Percentiles rank a stretch among this genome's conserved stretches.
These are phyloP conservation scores for Catocala fraxini DNA, from an alignment of 2,888 invertebrate genomes.

Conservation along the genomic window DNA sequence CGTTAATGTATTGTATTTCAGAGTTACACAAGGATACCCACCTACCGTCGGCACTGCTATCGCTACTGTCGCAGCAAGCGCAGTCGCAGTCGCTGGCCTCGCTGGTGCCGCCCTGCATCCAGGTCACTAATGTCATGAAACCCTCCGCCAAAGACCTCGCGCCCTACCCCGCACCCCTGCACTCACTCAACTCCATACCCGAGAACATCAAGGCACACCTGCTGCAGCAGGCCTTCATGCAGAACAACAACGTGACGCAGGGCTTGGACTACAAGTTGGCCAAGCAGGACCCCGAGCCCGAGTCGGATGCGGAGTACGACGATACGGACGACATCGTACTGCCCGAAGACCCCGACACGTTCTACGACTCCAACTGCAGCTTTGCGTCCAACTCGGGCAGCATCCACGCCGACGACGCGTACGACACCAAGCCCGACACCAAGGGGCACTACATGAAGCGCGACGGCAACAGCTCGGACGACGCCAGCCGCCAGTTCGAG, in stretches of 20 bases:
- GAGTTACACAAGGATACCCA: conserved; percentile 77
- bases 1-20: conserved; percentile 82
- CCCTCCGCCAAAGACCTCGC: conserved; percentile 49
- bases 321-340: conserved; percentile 85
- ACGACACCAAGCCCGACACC: conserved; percentile 55
- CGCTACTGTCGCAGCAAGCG: conserved; percentile 77
- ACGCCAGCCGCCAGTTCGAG: conserved; percentile 90
- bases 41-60: conserved; percentile 81
- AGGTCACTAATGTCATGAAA: conserved; percentile 61
- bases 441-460: conserved; percentile 65
- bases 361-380: conserved; percentile 56
- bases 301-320: conserved; percentile 83
- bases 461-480: conserved; percentile 77
- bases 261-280: conserved; percentile 63
- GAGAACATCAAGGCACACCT: conserved; percentile 72
- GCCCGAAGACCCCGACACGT: conserved; percentile 76
- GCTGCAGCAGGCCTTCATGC: conserved; percentile 76
- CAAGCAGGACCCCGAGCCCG: conserved; percentile 78
- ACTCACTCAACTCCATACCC: conserved; percentile 59
- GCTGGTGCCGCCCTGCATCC: conserved; percentile 68
- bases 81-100: conserved; percentile 63
- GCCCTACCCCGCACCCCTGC: conserved; percentile 41
- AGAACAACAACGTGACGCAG: conserved; percentile 71
- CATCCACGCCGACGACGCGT: conserved; percentile 43
- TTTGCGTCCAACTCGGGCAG: conserved; percentile 38